Base-by-base conservation (phyloP, 2,797 vertebrate genomes). In the Ammospiza maritima region DNA sequence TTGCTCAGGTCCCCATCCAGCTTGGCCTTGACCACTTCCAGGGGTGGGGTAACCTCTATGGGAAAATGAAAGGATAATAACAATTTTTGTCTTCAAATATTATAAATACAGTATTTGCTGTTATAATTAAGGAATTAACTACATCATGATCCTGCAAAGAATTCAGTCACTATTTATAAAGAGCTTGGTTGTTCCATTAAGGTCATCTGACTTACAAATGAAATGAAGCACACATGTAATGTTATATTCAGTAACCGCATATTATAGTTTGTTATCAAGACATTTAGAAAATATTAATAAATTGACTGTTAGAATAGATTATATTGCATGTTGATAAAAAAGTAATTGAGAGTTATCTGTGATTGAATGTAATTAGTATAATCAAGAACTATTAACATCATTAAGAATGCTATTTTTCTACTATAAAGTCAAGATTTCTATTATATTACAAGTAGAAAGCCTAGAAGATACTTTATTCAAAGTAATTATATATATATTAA, bases 301-400 rank as follows among this genome's bases (percentile, higher is more conserved):
- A 40, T n/a, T 47, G 8, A 44, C 61, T 86, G 15, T 58, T 90
- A 54, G 32, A 82, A 85, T 58, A 93, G 27, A 91, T 73, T 72
- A 72, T 79, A 91, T 91, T 74, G 2, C 23, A 53, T 47, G 26
- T 81, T 88, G 90, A 76, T 84, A 77, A 91, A 77, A 77, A 73
- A 44, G 13, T 84, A 93, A 89, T 94, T 94, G 87, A 62, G 44
- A 71, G 16, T 79, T 95, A 93, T 94, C 90, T 82, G 67, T 72
- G 44, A 72, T 71, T 70, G 4, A 27, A 9, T 86, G 22, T 90
- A 96, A 95, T 96, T 91, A 94, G 34, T 44, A 91, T 76, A 96
- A 96, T 90, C 83, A 85, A 85, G 47, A 79, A 64, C 12, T 84
- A 84, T 93, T 91, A 93, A 89, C 29, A 85, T 16, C 58, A 76